Percentiles rank a stretch among this genome's conserved stretches.
Conservation (phyloP, 2,113 vertebrate genomes). For the Andinoacara biseriatus region DNA sequence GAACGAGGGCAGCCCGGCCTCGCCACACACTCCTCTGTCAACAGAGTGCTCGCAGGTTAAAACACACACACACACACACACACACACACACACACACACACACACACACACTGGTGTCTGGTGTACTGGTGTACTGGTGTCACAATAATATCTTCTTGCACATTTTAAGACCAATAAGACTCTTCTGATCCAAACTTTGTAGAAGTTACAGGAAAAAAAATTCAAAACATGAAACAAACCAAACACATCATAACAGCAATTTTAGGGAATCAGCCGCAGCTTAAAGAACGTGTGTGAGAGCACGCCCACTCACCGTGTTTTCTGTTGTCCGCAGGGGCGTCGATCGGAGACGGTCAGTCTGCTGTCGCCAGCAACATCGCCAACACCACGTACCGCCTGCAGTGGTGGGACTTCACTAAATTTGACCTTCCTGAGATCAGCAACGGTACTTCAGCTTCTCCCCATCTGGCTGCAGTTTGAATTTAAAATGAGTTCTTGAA, state of each 20-base stretch:
- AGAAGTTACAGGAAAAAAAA: too few species aligned
- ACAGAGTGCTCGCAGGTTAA: conserved; percentile 95
- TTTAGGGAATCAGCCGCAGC: too few species aligned
- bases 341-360: conserved; percentile 97
- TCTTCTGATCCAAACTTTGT: too few species aligned
- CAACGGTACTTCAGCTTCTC: conserved; percentile 83
- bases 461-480: too few species aligned
- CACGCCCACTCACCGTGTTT: background rate
- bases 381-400: conserved; percentile 96
- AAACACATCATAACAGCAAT: too few species aligned
- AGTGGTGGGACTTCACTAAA: conserved; percentile 99
- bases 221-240: too few species aligned
- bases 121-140: too few species aligned
- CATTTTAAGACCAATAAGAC: too few species aligned
- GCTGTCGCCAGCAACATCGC: conserved; percentile 99
- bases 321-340: conserved; percentile 85
- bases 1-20: conserved; percentile 96
- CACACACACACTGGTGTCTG: too few species aligned
- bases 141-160: too few species aligned
- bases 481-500: too few species aligned
- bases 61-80: background rate
- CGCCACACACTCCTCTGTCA: conserved; percentile 98
- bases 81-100: too few species aligned
- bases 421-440: conserved; percentile 99
- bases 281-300: background rate